Base-by-base conservation (phyloP, 1,140 invertebrate species). In the Nasonia longicornis region DNA sequence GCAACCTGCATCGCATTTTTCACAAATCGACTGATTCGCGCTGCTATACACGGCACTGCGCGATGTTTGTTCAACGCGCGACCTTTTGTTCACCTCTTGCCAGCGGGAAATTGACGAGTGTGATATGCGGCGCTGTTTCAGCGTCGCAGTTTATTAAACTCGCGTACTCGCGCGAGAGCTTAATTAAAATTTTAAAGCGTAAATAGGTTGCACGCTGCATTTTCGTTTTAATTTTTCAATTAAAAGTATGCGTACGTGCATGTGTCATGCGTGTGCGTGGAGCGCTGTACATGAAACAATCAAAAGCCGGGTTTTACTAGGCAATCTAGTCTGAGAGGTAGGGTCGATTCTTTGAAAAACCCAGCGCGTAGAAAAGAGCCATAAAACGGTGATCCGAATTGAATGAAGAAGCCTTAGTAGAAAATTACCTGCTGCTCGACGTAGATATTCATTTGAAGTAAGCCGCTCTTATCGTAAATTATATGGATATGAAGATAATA, bases 391-490 rank as follows among this genome's bases (percentile, higher is more conserved):
- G 26, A 31, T 67, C 64, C 26, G 26, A 67, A 67, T 29, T 67
- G 26, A 67, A 67, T 67, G 64, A 31, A 1, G 26, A 66, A 67
- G 29, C 64, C 64, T 7, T 67, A 11, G 64, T 4, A 16, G 22
- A 67, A 67, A 29, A 67, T 67, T 67, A 67, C 26, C 64, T 6
- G 64, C 8, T n/a, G 2, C 29, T 29, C 26, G 2, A 29, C 64
- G 8, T 29, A 31, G 64, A 67, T 67, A 67, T 31, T 67, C 64
- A 67, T 67, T 67, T 67, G 12, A 31, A 29, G 29, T 67, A 67
- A 67, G 29, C 12, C 26, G 22, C 64, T 31, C 26, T 67, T 31
- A 31, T 31, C 64, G 29, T 29, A 31, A 67, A 67, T 67, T 67
- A 67, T 67, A 11, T 35, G 31, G 31, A 35, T 35, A 35, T 35